phyloP scores from a whole-genome alignment of 2,888 invertebrate species.

The Ophraella communa region DNA sequence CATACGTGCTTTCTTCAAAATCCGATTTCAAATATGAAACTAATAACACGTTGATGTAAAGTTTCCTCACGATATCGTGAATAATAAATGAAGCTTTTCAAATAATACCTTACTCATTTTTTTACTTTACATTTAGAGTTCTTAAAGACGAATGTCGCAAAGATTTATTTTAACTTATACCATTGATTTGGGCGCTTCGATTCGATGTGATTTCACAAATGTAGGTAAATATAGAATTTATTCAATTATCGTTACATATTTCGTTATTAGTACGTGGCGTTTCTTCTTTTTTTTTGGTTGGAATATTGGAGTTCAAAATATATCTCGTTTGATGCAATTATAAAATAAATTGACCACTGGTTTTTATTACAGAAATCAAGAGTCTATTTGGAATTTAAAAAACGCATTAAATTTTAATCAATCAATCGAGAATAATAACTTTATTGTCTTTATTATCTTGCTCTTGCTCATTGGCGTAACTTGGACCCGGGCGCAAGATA shows the following conservation, averaged over 20 bases:
- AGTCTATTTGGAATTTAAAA: too few species aligned
- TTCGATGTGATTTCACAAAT: conserved; percentile 1
- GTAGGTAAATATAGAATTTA: not conserved
- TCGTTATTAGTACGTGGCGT: too few species aligned
- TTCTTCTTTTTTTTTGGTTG: too few species aligned
- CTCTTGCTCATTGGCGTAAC: too few species aligned
- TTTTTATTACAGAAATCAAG: too few species aligned
- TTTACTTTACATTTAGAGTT: not conserved
- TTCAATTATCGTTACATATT: not conserved
- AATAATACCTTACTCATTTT: not conserved
- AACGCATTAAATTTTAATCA: too few species aligned
- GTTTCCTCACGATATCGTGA: not conserved
- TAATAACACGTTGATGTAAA: not conserved
- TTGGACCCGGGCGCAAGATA: too few species aligned
- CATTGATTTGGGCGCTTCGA: not conserved
- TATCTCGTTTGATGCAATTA: too few species aligned
- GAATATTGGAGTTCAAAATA: too few species aligned
- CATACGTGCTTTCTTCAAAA: not conserved
- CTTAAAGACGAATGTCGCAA: not conserved
- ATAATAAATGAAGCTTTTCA: conserved; percentile 1
- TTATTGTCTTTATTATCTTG: too few species aligned
- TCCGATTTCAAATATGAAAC: conserved; percentile 10
- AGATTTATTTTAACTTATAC: not conserved
- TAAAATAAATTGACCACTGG: too few species aligned
- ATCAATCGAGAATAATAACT: too few species aligned